Evolutionary conservation across 2,888 invertebrate genomes (phyloP), one percentile per base, ranked within the genome.

Genomic region (Osmoderma eremita): DNA sequence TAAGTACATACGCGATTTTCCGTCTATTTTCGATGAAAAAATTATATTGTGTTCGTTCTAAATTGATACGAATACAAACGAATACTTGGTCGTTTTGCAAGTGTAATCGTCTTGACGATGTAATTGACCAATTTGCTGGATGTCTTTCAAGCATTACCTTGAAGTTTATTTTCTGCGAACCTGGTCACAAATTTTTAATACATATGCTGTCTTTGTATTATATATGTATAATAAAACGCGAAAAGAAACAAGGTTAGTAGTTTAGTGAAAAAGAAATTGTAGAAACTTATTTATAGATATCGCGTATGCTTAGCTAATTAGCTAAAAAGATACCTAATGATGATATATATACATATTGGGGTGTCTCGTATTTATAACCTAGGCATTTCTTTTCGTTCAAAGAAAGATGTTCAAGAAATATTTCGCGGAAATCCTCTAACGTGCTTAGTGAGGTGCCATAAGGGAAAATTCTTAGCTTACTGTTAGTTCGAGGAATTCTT

Each of bases 41-140:
- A 18, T 13, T 10, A 20, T n/a, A 39, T 5, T 41, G 17, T n/a
- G n/a, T n/a, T n/a, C n/a, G n/a, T 20, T 13, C 48, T 48, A 20
- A 48, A 20, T 22, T 45, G 45, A 58, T 24, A 58, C 22, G 45
- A 30, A 45, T 12, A 45, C 30, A 18, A 42, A 45, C 24, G 24
- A n/a, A 10, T 5, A 30, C 30, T 17, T 53, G n/a, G 38, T 12
- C 5, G 45, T 61, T 45, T 61, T 45, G 58, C 36, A 61, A 61
- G n/a, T 30, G 45, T 17, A 58, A 45, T 45, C 58, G 17, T 61
- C 58, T 30, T 61, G 45, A 61, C 48, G 42, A 18, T 17, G 18
- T 61, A 61, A 61, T 61, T 61, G 58, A 45, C 45, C 58, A 61
- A 61, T 61, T 61, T 61, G 45, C 36, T 61, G 15, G 58, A 30